Percentiles rank a stretch among this genome's conserved stretches.
These are phyloP conservation scores for Thalassoma bifasciatum DNA, from an alignment of 2,113 vertebrate genomes.

Conservation along the genomic window DNA sequence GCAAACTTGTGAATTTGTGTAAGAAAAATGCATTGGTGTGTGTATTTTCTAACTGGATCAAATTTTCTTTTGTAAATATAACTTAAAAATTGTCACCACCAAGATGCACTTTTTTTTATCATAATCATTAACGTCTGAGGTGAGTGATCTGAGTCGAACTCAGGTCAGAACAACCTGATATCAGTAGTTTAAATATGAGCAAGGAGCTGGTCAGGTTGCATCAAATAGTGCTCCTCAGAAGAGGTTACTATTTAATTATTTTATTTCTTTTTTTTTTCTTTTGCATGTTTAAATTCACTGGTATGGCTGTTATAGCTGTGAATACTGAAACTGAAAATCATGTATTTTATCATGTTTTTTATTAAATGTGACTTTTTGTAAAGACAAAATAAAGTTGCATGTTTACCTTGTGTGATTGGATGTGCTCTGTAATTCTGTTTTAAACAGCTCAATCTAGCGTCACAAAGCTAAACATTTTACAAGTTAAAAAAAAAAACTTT, in stretches of 20 bases:
- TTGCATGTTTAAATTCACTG: neutral
- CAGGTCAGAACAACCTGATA: slow-evolving; percentile 4
- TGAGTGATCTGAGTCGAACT: neutral
- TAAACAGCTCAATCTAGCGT: too few species aligned
- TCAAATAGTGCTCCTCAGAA: neutral
- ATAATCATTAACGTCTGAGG: neutral
- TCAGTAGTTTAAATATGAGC: neutral
- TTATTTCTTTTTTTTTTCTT: neutral
- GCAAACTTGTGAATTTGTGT: neutral
- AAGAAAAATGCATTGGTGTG: neutral
- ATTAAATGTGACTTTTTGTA: slow-evolving; percentile 11
- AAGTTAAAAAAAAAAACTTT: too few species aligned
- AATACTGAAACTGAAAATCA: slow-evolving; percentile 16
- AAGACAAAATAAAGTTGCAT: neutral
- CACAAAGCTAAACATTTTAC: too few species aligned
- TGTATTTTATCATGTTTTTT: slow-evolving; percentile 22
- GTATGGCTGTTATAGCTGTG: slow-evolving; percentile 3
- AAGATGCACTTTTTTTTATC: neutral
- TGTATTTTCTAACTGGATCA: neutral
- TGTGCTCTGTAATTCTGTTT: too few species aligned
- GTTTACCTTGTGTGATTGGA: neutral
- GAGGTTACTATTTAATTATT: neutral
- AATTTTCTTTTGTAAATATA: neutral
- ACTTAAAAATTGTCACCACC: neutral
- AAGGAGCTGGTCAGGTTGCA: neutral